phyloP scores from a whole-genome alignment of 2,797 vertebrate species.

The Bradypodion pumilum region DNA sequence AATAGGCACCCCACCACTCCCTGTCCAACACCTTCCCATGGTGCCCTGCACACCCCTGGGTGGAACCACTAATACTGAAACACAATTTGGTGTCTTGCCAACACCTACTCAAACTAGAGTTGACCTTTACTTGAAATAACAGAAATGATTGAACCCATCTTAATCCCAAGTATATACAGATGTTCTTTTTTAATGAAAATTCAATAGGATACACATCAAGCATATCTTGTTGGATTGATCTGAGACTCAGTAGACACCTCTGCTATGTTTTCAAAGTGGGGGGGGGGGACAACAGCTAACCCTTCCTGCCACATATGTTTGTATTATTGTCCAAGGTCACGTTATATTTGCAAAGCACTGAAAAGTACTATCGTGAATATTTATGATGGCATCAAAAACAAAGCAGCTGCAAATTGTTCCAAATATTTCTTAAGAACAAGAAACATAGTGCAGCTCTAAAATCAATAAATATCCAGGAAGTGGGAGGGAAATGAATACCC shows the following conservation, averaged over 20 bases:
- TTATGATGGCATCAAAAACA: slow-evolving; percentile 66
- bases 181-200: not conserved
- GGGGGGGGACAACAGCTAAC: slow-evolving; percentile 50
- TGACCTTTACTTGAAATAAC: not conserved
- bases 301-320: slow-evolving; percentile 20
- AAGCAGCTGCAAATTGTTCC: slow-evolving; percentile 65
- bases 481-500: slow-evolving; percentile 44
- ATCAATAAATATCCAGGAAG: slow-evolving; percentile 55
- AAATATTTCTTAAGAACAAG: slow-evolving; percentile 62
- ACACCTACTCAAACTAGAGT: not conserved
- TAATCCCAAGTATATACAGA: not conserved
- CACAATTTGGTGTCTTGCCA: not conserved
- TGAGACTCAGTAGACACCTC: slow-evolving; percentile 47
- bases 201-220: not conserved
- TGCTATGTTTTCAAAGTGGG: slow-evolving; percentile 34
- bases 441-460: slow-evolving; percentile 61
- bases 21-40: too few species aligned
- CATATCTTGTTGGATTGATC: not conserved
- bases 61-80: not conserved
- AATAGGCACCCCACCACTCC: too few species aligned
- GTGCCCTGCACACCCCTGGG: too few species aligned
- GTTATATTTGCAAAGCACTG: slow-evolving; percentile 63
- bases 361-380: slow-evolving; percentile 62
- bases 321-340: slow-evolving; percentile 60
- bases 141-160: not conserved